Evolutionary conservation across 2,888 invertebrate species (phyloP), one percentile per base, ranked within the genome.

Genomic region (Acrobasis consociella): DNA sequence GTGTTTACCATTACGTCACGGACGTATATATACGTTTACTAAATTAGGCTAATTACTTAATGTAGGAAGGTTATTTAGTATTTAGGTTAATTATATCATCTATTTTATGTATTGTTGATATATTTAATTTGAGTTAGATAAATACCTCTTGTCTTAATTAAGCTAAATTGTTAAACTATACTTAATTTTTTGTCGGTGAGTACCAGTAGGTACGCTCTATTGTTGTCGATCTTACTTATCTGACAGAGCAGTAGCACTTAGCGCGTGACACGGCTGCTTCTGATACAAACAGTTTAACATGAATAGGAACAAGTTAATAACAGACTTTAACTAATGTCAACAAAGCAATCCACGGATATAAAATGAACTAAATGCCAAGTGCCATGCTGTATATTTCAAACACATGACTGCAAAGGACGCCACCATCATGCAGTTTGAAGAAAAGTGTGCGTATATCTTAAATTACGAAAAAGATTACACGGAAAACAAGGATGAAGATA

Each of bases 271-370:
- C 42, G 42, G 53, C 37, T 38, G 38, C 13, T 31, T 37, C 9
- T 11, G 56, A 13, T n/a, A 5, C 5, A 46, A 46, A 46, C 46
- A 46, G 46, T 46, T 46, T 3, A 13, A 46, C 13, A 42, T 56
- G 56, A 56, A 42, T 17, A 42, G 56, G 17, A 56, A 1, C 7
- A 56, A 42, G 17, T 17, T 42, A 39, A 56, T 56, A 56, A 56
- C n/a, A 53, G 31, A 42, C 15, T 15, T 2, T 9, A n/a, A 17
- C 16, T 56, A n/a, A 53, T 42, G 9, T 56, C 39, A 56, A 42
- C 17, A 51, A 22, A 51, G 51, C 51, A 22, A 51, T 1, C 15
- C 10, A 39, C 2, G 15, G 17, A 56, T 56, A 56, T 56, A 56
- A 56, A 31, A 10, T 7, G 10, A 16, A 42, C 5, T 16, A 15